phyloP scores from a whole-genome alignment of 2,113 vertebrate species.

The Pollimyrus isidori region DNA sequence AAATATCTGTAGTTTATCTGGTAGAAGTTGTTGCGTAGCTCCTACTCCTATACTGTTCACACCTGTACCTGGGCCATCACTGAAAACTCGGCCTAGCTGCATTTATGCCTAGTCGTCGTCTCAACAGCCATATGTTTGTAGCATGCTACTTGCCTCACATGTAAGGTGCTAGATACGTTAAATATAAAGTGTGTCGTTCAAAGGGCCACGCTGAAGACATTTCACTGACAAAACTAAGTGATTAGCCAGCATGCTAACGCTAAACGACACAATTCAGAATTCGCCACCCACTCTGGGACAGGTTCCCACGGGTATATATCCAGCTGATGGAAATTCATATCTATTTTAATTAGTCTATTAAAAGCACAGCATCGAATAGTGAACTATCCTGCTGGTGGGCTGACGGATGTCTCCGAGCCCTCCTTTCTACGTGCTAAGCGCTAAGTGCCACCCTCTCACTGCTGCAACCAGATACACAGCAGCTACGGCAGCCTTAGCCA shows the following conservation, averaged over 20 bases:
- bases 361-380: slow-evolving; percentile 24
- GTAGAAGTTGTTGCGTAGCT: background rate
- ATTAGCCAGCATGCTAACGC: background rate
- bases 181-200: background rate
- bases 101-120: background rate
- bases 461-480: slow-evolving; percentile 13
- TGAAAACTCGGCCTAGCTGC: background rate
- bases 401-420: slow-evolving; percentile 22
- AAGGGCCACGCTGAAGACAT: background rate
- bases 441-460: slow-evolving; percentile 25
- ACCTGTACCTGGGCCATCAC: background rate
- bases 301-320: background rate
- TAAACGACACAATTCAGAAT: background rate
- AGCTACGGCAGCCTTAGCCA: slow-evolving; percentile 1
- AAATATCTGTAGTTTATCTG: background rate
- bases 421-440: slow-evolving; percentile 23
- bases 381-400: slow-evolving; percentile 20
- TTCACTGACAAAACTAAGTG: background rate
- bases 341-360: slow-evolving; percentile 33
- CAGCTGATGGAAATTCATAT: background rate
- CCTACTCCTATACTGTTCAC: background rate
- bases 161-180: background rate
- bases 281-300: background rate
- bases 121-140: background rate
- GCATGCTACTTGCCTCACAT: background rate